These are phyloP conservation scores for Ctenopoma multispine DNA, from an alignment of 2,797 vertebrate genomes.

Conservation along the genomic window DNA sequence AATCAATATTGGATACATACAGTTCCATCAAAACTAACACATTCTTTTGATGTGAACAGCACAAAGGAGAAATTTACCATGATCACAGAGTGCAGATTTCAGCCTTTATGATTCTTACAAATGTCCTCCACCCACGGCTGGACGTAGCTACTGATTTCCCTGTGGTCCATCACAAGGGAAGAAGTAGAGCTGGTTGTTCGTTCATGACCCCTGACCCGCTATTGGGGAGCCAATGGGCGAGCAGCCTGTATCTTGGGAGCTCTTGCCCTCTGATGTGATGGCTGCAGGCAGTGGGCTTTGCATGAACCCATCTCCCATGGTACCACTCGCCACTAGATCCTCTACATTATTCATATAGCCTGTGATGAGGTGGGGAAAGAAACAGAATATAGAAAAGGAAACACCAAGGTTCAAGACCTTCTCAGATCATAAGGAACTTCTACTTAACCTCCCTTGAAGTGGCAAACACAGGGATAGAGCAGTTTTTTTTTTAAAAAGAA, in stretches of 20 bases:
- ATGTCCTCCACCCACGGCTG: constrained; percentile 78
- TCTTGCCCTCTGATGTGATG: constrained; percentile 84
- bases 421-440: constrained; percentile 87
- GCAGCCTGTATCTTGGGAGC: constrained; percentile 74
- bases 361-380: constrained; percentile 66
- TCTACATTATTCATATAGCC: constrained; percentile 84
- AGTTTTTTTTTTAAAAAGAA: constrained; percentile 73
- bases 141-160: constrained; percentile 74
- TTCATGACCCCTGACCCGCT: constrained; percentile 78
- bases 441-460: constrained; percentile 87
- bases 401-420: constrained; percentile 83
- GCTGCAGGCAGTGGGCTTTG: constrained; percentile 85
- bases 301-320: constrained; percentile 78
- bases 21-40: constrained; percentile 29
- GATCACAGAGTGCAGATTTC: constrained; percentile 77
- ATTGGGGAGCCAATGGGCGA: constrained; percentile 73
- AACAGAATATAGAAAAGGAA: constrained; percentile 80
- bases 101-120: constrained; percentile 78
- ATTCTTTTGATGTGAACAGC: constrained; percentile 49
- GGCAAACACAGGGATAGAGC: constrained; percentile 78
- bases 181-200: constrained; percentile 78
- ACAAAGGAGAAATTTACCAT: constrained; percentile 62
- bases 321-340: constrained; percentile 81
- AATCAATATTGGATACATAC: constrained; percentile 24
- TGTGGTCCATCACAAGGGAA: constrained; percentile 75